Conservation (phyloP, 2,888 invertebrate species). For the Dasypogon diadema region DNA sequence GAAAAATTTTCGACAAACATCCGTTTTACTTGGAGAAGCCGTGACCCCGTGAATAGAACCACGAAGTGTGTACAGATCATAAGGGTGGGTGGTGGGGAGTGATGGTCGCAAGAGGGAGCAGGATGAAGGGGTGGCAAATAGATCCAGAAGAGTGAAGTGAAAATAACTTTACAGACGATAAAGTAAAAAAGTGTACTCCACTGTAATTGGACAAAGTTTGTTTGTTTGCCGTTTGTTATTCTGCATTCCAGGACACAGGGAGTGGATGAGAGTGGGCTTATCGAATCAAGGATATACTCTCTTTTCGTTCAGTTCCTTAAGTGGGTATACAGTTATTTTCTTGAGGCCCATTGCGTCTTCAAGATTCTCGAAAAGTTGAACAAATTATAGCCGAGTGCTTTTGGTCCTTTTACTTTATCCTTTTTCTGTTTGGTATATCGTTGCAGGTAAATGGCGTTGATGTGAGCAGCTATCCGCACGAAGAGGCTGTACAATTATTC, state of each 20-base stretch:
- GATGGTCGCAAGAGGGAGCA: no score
- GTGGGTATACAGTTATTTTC: no score
- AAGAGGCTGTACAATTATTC: constrained; percentile 71
- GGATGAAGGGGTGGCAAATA: no score
- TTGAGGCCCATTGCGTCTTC: neutral
- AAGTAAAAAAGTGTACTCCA: constrained; percentile 2
- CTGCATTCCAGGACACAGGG: no score
- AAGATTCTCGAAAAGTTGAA: neutral
- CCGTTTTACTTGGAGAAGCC: no score
- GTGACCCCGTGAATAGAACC: no score
- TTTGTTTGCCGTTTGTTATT: constrained; percentile 25
- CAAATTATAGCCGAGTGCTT: no score
- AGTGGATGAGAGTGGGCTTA: neutral
- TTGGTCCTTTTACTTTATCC: neutral
- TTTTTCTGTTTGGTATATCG: neutral
- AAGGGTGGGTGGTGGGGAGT: no score
- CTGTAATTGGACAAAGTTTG: constrained; percentile 39
- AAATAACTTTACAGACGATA: constrained; percentile 47
- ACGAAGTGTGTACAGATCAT: no score
- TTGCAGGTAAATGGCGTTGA: constrained; percentile 73
- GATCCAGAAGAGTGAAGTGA: neutral
- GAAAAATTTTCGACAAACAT: no score
- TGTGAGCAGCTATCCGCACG: constrained; percentile 72
- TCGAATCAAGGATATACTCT: neutral
- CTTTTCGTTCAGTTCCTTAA: no score